Evolutionary conservation across 2,113 vertebrate species (phyloP), one percentile per base, ranked within the genome.

Genomic region (Ploceus nigricollis): DNA sequence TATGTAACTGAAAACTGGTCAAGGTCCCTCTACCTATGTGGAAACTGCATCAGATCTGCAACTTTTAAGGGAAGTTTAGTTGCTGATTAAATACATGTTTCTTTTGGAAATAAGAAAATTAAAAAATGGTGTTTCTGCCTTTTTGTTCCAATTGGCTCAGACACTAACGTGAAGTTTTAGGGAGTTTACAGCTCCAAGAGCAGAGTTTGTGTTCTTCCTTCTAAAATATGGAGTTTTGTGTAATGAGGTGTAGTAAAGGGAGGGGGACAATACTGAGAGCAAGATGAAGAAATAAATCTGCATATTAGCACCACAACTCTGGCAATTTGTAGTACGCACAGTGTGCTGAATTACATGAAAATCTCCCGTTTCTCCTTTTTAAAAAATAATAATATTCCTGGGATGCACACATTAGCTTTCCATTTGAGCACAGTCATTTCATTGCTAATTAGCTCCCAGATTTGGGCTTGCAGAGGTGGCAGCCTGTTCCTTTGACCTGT

Each of bases 271-370:
- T 15, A 27, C 7, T 50, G 24, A 35, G 25, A 60, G 19, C 35
- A 56, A 45, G 69, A 5, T 20, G 8, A 44, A 13, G 35, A 19
- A 58, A 35, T 35, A 40, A 64, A 63, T 60, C 14, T 47, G 18
- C 8, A 1, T 0, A 1, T 79, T 64, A 47, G 15, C 24, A 40
- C 6, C 10, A 33, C 24, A 79, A 4, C 13, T 68, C 5, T 22
- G 44, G 21, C 37, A 60, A 13, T 56, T 44, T 39, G 24, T 21
- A 31, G 17, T 33, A 50, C 0, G 0, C 4, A 1, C 0, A 0
- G 4, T 79, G 92, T 78, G 23, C 60, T 25, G 13, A 60, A 92
- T 45, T 8, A 8, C 24, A 2, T 7, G 3, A 12, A 51, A 56
- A 37, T 47, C 6, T 35, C 37, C 4, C 1, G 3, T 40, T 57